phyloP scores from a whole-genome alignment of 2,797 vertebrate species.

The Periparus ater region DNA sequence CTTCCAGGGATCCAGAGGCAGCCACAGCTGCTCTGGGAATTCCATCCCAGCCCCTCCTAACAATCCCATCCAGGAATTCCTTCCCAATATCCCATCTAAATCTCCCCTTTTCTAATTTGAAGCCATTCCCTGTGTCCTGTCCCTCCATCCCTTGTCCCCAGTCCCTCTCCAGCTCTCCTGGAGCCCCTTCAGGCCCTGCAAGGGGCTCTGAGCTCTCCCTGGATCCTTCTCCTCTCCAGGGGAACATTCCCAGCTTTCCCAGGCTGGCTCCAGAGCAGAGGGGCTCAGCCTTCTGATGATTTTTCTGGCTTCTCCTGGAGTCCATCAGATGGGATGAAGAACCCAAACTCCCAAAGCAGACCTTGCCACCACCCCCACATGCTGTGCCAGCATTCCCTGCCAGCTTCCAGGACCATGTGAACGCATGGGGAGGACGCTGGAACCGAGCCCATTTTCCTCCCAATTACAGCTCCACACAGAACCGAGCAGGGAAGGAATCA shows the following conservation, averaged over 20 bases:
- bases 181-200: not conserved
- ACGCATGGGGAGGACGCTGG: rapidly evolving
- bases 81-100: not conserved
- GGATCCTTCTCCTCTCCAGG: not conserved
- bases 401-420: not conserved
- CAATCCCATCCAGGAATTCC: rapidly evolving
- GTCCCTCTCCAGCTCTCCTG: not conserved
- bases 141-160: not conserved
- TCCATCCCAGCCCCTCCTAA: too few relatives aligned
- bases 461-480: not conserved
- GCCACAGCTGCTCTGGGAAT: not conserved
- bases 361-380: not conserved
- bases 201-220: not conserved
- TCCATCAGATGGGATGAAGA: not conserved
- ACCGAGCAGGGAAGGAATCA: not conserved
- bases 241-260: rapidly evolving
- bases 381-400: not conserved
- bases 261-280: not conserved
- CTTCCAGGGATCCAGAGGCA: not conserved
- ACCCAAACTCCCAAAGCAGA: not conserved
- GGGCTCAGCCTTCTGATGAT: not conserved
- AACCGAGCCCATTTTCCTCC: not conserved
- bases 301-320: not conserved
- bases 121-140: not conserved
- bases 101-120: not conserved